phyloP scores from a whole-genome alignment of 1,140 invertebrate species.

The Aethina tumida region DNA sequence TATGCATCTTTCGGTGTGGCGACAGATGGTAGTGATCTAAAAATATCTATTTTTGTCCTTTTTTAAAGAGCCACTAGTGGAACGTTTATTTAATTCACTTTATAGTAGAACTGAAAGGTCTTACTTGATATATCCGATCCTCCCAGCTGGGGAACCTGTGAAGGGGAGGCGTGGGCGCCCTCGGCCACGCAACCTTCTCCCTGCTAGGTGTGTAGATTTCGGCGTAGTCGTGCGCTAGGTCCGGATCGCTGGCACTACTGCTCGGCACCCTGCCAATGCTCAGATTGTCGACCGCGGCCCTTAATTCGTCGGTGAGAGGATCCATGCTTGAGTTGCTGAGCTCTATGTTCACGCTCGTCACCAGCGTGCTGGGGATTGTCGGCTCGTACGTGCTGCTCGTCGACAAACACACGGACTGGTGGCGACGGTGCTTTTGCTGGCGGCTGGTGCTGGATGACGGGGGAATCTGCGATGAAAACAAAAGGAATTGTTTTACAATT shows the following conservation, averaged over 20 bases:
- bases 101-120: conserved; percentile 4
- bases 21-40: no score
- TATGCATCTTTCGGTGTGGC: no score
- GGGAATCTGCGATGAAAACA: conserved; percentile 10
- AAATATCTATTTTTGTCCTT: no score
- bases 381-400: conserved; percentile 31
- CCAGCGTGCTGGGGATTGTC: conserved; percentile 36
- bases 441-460: conserved; percentile 24
- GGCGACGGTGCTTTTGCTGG: conserved; percentile 47
- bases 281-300: conserved; percentile 44
- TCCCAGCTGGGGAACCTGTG: conserved; percentile 86
- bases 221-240: conserved; percentile 80
- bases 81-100: no score
- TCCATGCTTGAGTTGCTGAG: conserved; percentile 41
- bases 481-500: no score
- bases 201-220: conserved; percentile 89
- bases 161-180: conserved; percentile 76
- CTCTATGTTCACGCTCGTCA: conserved; percentile 29
- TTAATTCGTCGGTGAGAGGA: conserved; percentile 41
- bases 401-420: conserved; percentile 42
- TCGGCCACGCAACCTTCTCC: conserved; percentile 52
- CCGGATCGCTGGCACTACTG: conserved; percentile 49
- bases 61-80: no score
- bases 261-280: conserved; percentile 37
- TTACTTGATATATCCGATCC: conserved; percentile 82